These are phyloP conservation scores for Notoglanidium macrostoma DNA, from an alignment of 2,797 vertebrate genomes.

Conservation along the genomic window DNA sequence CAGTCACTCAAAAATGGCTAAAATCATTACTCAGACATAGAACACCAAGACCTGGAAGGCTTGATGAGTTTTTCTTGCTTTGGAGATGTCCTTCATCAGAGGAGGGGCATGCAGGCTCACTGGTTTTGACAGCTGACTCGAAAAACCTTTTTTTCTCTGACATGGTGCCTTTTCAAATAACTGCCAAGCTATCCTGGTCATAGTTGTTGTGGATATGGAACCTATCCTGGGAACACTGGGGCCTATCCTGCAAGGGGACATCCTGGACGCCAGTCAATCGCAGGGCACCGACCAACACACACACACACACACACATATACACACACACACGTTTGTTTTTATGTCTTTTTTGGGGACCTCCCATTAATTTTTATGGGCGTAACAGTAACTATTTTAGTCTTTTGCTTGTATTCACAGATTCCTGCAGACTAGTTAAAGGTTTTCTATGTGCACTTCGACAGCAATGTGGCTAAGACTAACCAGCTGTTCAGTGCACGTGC, in stretches of 20 bases:
- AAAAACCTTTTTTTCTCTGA: not conserved
- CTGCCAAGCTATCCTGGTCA: not conserved
- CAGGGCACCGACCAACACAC: not conserved
- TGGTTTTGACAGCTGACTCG: not conserved
- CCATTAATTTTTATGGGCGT: no score
- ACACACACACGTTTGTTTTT: not conserved
- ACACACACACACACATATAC: not conserved
- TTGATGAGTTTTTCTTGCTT: not conserved
- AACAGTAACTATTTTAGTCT: no score
- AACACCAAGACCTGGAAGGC: not conserved
- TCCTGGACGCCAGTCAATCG: not conserved
- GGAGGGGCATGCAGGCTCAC: not conserved
- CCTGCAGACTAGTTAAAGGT: no score
- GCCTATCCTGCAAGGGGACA: not conserved
- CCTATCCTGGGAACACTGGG: not conserved
- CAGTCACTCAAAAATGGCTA: not conserved
- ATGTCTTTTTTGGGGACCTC: no score
- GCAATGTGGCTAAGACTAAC: no score
- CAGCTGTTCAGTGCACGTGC: no score
- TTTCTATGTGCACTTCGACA: no score
- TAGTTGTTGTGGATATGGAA: not conserved
- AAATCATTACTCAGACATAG: not conserved
- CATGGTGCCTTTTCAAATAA: not conserved
- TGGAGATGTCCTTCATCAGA: not conserved
- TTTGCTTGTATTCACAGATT: no score